These are phyloP conservation scores for Pseudopodoces humilis DNA, from an alignment of 2,113 vertebrate species.

Conservation along the genomic window DNA sequence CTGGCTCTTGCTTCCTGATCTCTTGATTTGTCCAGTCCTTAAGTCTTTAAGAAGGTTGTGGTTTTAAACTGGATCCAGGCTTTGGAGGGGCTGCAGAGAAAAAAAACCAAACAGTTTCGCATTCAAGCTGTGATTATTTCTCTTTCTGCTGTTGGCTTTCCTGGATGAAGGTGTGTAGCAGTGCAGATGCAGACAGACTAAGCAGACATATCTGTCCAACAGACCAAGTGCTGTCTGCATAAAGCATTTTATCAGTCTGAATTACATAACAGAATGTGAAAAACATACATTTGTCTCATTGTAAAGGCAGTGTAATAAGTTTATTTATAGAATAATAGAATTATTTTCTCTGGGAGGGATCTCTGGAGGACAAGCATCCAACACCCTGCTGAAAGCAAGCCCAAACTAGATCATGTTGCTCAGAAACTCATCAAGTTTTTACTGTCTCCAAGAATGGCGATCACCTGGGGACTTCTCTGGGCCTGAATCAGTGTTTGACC, in stretches of 20 bases:
- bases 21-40: not conserved
- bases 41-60: not conserved
- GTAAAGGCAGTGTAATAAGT: not conserved
- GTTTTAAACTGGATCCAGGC: not conserved
- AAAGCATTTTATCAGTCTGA: not conserved
- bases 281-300: not conserved
- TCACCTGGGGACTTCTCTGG: not conserved
- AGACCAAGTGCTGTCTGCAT: not conserved
- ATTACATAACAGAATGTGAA: not conserved
- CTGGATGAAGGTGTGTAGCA: not conserved
- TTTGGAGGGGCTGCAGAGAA: not conserved
- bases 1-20: not conserved
- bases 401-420: not conserved
- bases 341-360: not conserved
- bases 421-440: not conserved
- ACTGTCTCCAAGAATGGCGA: not conserved
- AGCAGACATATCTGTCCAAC: not conserved
- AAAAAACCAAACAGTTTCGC: not conserved
- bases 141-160: not conserved
- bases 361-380: not conserved
- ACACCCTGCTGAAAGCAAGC: not conserved
- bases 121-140: not conserved
- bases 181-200: not conserved
- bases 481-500: not conserved
- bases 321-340: not conserved